Conservation (phyloP, 2,888 invertebrate genomes). For the Phalera bucephala region DNA sequence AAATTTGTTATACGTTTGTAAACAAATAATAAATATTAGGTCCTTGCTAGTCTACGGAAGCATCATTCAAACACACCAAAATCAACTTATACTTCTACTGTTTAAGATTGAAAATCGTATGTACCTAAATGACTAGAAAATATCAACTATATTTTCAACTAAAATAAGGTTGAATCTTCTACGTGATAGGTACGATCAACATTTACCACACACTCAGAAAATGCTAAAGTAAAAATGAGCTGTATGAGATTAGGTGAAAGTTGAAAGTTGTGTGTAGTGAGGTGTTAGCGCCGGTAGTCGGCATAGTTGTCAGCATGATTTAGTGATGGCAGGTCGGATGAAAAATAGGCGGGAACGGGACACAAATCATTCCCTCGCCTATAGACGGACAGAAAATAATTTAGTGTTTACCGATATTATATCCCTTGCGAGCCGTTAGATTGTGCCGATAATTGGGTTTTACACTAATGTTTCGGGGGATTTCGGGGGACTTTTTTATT, state of each 20-base stretch:
- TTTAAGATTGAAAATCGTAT: neutral
- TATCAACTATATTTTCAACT: no score
- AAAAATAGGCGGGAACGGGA: constrained; percentile 48
- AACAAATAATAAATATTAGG: constrained; percentile 36
- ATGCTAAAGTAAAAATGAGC: constrained; percentile 7
- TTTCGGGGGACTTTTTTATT: no score
- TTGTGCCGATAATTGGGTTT: constrained; percentile 30
- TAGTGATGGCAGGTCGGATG: constrained; percentile 47
- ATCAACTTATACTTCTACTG: neutral
- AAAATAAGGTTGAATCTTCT: neutral
- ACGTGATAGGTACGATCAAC: neutral
- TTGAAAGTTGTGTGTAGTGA: constrained; percentile 5
- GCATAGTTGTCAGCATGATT: constrained; percentile 47
- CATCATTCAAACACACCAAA: neutral
- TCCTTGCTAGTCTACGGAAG: no score
- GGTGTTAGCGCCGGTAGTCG: constrained; percentile 15
- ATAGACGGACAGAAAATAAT: constrained; percentile 41
- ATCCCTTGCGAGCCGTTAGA: constrained; percentile 21
- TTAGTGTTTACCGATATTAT: constrained; percentile 45
- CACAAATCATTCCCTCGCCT: constrained; percentile 54
- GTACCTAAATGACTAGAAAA: no score
- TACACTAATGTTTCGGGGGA: no score
- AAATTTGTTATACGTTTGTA: constrained; percentile 31
- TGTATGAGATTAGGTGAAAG: constrained; percentile 4
- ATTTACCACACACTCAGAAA: constrained; percentile 1